Evolutionary conservation across 2,888 invertebrate genomes (phyloP), one percentile per base, ranked within the genome.

Genomic region (Himalopsyche kuldschensis): DNA sequence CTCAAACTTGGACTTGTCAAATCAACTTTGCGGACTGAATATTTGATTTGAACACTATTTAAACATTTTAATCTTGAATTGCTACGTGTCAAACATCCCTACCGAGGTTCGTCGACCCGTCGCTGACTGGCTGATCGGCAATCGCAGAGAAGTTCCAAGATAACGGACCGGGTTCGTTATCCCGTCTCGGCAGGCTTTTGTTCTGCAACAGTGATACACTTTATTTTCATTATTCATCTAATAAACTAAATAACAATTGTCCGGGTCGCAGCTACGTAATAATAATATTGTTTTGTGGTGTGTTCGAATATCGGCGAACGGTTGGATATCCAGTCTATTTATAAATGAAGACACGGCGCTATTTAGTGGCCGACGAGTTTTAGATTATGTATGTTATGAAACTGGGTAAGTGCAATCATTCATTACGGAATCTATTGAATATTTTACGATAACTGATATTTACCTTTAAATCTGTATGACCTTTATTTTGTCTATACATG

Each of bases 371-470:
- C 63, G 77, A 80, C 47, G 82, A 82, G 77, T 46, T 78, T 77
- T 84, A 84, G 84, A 84, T 81, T 82, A 92, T 92, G 92, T 92
- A 91, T 91, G 92, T 91, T 91, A 91, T 92, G 87, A 92, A 92
- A 91, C 90, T 92, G 91, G 92, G 92, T 92, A 90, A 91, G 92
- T 91, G 55, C 55, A 20, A 55, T 55, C 55, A 20, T 55, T 55
- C 20, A 55, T 55, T 55, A 55, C 55, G 55, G 20, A 55, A 55
- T 15, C 24, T 20, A 55, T 55, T 55, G n/a, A 55, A 55, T 15
- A 41, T 41, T 41, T 41, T 41, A 41, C 15, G 15, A 20, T 55
- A 55, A 55, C 15, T 15, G 15, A 41, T 15, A 41, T 41, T 41
- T 15, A 15, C 41, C 2, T 41, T 3, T 15, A 11, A 3, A 41